Evolutionary conservation across 2,888 invertebrate genomes (phyloP).

Genomic region (Troides helena): DNA sequence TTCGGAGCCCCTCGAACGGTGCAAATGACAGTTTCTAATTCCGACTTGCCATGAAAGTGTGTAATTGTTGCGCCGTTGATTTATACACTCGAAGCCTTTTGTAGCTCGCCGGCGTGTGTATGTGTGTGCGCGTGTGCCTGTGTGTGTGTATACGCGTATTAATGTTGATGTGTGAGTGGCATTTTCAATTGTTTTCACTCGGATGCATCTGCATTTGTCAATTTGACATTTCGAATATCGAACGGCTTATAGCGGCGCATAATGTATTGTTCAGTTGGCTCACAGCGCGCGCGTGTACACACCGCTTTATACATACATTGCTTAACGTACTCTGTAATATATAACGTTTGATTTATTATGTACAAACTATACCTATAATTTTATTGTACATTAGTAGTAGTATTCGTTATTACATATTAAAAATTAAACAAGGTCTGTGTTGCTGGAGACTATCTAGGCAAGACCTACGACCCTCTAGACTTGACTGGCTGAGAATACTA

Average conservation of each 20-base stretch:
- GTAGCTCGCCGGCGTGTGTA: conserved; percentile 59
- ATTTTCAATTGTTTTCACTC: conserved; percentile 39
- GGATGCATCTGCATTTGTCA: conserved; percentile 51
- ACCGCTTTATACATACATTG: too few relatives aligned
- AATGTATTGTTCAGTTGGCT: conserved; percentile 13
- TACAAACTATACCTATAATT: too few relatives aligned
- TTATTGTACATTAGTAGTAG: too few relatives aligned
- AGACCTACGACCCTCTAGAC: too few relatives aligned
- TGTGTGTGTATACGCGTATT: conserved; percentile 37
- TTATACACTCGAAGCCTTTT: conserved; percentile 74
- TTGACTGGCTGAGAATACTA: too few relatives aligned
- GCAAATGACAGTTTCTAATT: conserved; percentile 82
- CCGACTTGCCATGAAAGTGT: conserved; percentile 81
- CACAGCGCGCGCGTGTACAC: not conserved
- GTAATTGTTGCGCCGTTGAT: conserved; percentile 80
- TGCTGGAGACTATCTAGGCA: too few relatives aligned
- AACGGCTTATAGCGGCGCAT: conserved; percentile 19
- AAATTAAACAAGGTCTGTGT: too few relatives aligned
- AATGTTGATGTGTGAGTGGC: conserved; percentile 34
- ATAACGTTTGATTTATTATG: too few relatives aligned
- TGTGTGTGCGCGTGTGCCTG: conserved; percentile 1
- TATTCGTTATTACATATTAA: too few relatives aligned
- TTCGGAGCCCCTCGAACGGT: conserved; percentile 67
- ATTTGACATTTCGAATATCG: conserved; percentile 39
- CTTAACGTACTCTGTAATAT: too few relatives aligned